A percentile compares a stretch with the other conserved stretches of the same genome.
Conservation (phyloP, 2,797 vertebrate genomes). For the Phrynocephalus forsythii region DNA sequence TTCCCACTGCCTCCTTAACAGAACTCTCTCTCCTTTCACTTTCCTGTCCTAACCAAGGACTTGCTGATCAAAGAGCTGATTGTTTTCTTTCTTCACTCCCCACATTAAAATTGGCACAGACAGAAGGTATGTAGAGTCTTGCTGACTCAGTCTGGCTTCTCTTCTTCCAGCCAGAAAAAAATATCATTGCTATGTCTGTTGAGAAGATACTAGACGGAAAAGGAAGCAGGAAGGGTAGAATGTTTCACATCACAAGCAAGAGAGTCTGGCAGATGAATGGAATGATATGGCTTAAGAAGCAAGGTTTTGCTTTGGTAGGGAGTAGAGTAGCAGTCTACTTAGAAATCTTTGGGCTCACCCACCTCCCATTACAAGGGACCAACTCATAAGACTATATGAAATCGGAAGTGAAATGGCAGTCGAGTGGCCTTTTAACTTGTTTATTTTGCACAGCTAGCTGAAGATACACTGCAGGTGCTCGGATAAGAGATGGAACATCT, state of each 20-base stretch:
- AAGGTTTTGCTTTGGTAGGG: neutral
- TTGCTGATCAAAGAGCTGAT: constrained; percentile 15
- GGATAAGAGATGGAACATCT: neutral
- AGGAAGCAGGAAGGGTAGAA: no score
- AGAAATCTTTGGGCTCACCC: neutral
- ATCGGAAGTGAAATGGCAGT: no score
- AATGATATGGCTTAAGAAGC: neutral
- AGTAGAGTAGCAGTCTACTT: neutral
- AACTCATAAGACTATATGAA: no score
- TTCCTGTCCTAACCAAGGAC: neutral
- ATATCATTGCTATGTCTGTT: neutral
- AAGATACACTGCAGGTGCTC: no score
- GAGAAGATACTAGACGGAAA: neutral
- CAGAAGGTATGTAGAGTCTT: neutral
- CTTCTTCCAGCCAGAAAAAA: neutral
- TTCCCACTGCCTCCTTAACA: neutral
- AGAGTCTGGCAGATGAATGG: neutral
- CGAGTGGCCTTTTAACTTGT: no score
- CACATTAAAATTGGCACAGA: neutral
- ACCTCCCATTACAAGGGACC: no score
- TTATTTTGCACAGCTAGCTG: no score
- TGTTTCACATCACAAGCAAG: neutral
- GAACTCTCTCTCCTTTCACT: neutral
- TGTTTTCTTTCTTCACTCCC: neutral
- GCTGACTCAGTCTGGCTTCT: constrained; percentile 4